Evolutionary conservation across 2,113 vertebrate genomes (phyloP), one percentile per base, ranked within the genome.

Genomic region (Grantiella picta): DNA sequence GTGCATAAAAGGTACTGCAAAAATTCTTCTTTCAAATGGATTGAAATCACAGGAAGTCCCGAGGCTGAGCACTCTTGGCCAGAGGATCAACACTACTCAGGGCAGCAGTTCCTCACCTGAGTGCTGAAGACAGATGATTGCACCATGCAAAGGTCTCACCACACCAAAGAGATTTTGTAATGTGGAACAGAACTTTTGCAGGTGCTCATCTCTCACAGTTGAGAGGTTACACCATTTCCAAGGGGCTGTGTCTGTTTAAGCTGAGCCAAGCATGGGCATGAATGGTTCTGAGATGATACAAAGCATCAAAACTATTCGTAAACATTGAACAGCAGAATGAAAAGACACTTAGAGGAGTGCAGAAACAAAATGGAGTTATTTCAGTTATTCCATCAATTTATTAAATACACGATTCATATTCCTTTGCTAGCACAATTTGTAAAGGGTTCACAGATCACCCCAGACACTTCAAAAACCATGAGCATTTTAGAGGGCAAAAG

Each of bases 221-320:
- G n/a, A 33, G 5, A 18, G 0, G 5, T 45, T 10, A 52, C 49
- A 31, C 11, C 1, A 0, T 60, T 66, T 82, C 28, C 33, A 82
- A 44, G 6, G 10, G 71, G 23, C 44, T 68, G 24, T 12, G 45
- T 10, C 64, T 69, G 25, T 28, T 64, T 35, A 73, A 71, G 7
- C 18, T 36, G 52, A 64, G 42, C 24, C 36, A 85, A 14, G 24
- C 47, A 25, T 0, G 1, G 56, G 14, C 40, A 49, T 3, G 4
- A 85, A 50, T 28, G 27, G n/a, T 57, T 83, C 61, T 1, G 12
- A 73, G 60, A 64, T 36, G 50, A 49, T 35, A 24, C 50, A 56
- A 53, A 78, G n/a, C 50, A 85, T 12, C 66, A 50, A 29, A 92
- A 79, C 14, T 36, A 40, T n/a, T 63, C 38, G 15, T 9, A n/a